Conservation (phyloP, 1,140 invertebrate genomes). For the Drosophila baimaii region DNA sequence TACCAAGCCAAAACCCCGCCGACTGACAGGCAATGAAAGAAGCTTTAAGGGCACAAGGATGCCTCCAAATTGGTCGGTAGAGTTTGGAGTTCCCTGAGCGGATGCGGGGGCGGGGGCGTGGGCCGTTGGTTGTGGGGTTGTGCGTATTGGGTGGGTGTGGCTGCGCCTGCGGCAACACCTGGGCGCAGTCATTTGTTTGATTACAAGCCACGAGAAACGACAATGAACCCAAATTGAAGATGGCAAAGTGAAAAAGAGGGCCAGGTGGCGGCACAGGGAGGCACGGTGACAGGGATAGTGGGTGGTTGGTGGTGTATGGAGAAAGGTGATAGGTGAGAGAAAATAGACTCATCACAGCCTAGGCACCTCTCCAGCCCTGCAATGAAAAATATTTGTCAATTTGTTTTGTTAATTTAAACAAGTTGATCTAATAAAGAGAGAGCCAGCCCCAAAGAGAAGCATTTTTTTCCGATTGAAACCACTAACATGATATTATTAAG, state of each 20-base stretch:
- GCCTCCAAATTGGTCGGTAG: constrained; percentile 1
- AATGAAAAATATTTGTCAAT: constrained; percentile 38
- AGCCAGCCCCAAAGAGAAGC: too few relatives aligned
- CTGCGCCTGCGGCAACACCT: constrained; percentile 58
- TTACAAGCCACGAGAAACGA: constrained; percentile 67
- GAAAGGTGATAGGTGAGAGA: background rate
- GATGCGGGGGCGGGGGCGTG: background rate
- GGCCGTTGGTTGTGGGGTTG: background rate
- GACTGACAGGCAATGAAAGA: constrained; percentile 48
- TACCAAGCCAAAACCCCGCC: constrained; percentile 17
- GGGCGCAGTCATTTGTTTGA: constrained; percentile 77
- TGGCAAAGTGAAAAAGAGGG: constrained; percentile 26
- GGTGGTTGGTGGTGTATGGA: background rate
- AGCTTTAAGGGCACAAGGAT: constrained; percentile 26
- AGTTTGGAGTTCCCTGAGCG: background rate
- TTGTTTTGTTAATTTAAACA: constrained; percentile 50
- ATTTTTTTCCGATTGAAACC: background rate
- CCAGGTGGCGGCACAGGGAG: background rate
- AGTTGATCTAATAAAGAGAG: constrained; percentile 19
- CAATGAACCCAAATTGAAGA: constrained; percentile 52
- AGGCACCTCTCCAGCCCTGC: background rate
- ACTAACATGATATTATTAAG: background rate
- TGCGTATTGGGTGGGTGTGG: constrained; percentile 11
- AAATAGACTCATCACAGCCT: constrained; percentile 23
- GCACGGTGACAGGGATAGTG: background rate